These are phyloP conservation scores for Drosophila watanabei DNA, from an alignment of 1,140 invertebrate species.

Conservation along the genomic window DNA sequence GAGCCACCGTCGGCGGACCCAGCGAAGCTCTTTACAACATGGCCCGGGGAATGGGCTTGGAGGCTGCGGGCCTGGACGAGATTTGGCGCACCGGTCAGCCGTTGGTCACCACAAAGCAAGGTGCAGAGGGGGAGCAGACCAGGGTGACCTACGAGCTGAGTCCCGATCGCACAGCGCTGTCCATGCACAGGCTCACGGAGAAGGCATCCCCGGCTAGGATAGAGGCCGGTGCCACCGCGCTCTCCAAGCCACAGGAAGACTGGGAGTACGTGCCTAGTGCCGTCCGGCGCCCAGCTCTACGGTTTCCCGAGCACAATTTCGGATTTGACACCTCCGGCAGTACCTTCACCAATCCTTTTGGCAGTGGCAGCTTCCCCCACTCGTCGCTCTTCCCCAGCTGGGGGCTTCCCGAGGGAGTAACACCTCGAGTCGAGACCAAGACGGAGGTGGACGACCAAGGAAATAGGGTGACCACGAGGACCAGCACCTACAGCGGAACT, in stretches of 20 bases:
- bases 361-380: background rate
- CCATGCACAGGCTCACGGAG: background rate
- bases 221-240: background rate
- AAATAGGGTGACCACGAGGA: constrained; percentile 47
- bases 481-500: constrained; percentile 17
- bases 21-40: constrained; percentile 28
- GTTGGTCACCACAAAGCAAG: constrained; percentile 36
- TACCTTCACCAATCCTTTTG: constrained; percentile 23
- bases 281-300: background rate
- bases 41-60: constrained; percentile 44
- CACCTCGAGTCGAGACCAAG: constrained; percentile 48
- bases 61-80: constrained; percentile 33
- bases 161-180: constrained; percentile 18
- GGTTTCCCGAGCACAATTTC: background rate
- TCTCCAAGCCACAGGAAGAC: constrained; percentile 42
- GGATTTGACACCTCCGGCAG: background rate
- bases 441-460: constrained; percentile 55
- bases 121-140: constrained; percentile 15
- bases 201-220: background rate
- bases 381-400: constrained; percentile 20
- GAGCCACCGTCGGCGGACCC: constrained; percentile 2
- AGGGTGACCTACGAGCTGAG: constrained; percentile 46
- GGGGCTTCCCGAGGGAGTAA: constrained; percentile 44
- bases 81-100: constrained; percentile 56
- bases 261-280: constrained; percentile 52